Percentiles rank a stretch among this genome's conserved stretches.
These are phyloP conservation scores for Phacellophora camtschatica DNA, from an alignment of 30 jellyfish, hydroid and myxozoan species.

Conservation along the genomic window DNA sequence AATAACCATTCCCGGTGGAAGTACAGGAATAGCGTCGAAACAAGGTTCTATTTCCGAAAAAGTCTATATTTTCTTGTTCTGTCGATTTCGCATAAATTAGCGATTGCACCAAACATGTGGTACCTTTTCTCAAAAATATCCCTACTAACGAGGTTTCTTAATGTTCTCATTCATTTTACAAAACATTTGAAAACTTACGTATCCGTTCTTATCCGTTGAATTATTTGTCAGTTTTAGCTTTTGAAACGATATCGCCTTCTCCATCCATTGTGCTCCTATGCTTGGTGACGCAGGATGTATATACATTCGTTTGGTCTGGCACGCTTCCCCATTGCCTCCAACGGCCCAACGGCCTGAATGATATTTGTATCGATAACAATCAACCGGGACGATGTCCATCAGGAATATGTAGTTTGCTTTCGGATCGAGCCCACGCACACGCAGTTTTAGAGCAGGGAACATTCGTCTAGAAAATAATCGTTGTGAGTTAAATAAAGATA, in stretches of 20 bases:
- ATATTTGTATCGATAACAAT: constrained; percentile 84
- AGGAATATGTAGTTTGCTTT: constrained; percentile 67
- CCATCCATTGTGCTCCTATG: constrained; percentile 97
- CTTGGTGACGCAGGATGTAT: constrained; percentile 91
- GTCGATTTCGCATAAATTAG: too few species aligned
- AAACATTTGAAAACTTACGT: constrained; percentile 62
- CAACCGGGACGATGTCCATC: constrained; percentile 84
- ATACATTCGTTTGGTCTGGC: constrained; percentile 74
- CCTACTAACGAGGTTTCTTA: too few species aligned
- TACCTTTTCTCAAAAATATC: too few species aligned
- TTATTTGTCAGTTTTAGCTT: constrained; percentile 81
- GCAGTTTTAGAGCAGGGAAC: constrained; percentile 80
- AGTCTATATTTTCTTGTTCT: too few species aligned
- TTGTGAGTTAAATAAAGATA: too few species aligned
- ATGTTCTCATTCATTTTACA: too few species aligned
- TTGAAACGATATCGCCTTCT: constrained; percentile 65
- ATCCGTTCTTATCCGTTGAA: constrained; percentile 66
- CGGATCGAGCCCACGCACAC: constrained; percentile 78
- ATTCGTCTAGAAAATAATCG: constrained; percentile 87
- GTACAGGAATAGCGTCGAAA: too few species aligned
- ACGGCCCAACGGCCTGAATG: constrained; percentile 75
- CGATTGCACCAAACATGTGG: too few species aligned
- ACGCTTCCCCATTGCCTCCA: constrained; percentile 90
- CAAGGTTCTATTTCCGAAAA: too few species aligned
- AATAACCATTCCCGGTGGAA: too few species aligned